Conservation (phyloP, 1,140 invertebrate genomes). For the Tetragnatha versicolor region DNA sequence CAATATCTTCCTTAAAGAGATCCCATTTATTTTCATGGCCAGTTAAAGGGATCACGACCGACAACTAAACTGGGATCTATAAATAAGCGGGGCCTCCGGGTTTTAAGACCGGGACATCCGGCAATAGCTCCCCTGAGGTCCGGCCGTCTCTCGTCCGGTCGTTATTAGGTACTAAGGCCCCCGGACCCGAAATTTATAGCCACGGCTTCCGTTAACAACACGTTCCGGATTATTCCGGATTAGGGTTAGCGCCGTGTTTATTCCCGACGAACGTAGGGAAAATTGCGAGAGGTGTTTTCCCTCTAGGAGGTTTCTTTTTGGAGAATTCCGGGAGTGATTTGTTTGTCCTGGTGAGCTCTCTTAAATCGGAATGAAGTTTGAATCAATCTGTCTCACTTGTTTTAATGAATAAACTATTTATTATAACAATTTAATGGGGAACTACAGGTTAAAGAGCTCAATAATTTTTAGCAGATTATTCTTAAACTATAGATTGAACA, state of each 20-base stretch:
- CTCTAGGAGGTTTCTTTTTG: too few species aligned
- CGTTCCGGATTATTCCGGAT: conserved; percentile 34
- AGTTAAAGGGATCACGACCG: conserved; percentile 39
- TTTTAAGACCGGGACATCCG: conserved; percentile 22
- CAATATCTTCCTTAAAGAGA: conserved; percentile 8
- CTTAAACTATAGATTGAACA: too few species aligned
- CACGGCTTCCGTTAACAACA: conserved; percentile 33
- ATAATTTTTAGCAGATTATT: too few species aligned
- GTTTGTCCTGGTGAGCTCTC: too few species aligned
- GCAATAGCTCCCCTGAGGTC: conserved; percentile 28
- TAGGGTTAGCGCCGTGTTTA: conserved; percentile 34
- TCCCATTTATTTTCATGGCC: conserved; percentile 42
- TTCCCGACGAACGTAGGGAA: neutral
- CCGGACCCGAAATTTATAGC: conserved; percentile 23
- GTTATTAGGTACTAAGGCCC: conserved; percentile 15
- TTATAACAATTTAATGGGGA: too few species aligned
- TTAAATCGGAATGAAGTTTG: too few species aligned
- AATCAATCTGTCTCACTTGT: too few species aligned
- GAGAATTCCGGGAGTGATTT: too few species aligned
- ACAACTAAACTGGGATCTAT: conserved; percentile 42
- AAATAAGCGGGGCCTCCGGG: conserved; percentile 30
- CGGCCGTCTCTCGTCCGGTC: neutral
- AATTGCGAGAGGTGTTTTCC: neutral
- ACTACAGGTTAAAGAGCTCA: too few species aligned
- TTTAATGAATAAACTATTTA: too few species aligned